phyloP scores from a whole-genome alignment of 2,797 vertebrate species.

The Thalassophryne amazonica region DNA sequence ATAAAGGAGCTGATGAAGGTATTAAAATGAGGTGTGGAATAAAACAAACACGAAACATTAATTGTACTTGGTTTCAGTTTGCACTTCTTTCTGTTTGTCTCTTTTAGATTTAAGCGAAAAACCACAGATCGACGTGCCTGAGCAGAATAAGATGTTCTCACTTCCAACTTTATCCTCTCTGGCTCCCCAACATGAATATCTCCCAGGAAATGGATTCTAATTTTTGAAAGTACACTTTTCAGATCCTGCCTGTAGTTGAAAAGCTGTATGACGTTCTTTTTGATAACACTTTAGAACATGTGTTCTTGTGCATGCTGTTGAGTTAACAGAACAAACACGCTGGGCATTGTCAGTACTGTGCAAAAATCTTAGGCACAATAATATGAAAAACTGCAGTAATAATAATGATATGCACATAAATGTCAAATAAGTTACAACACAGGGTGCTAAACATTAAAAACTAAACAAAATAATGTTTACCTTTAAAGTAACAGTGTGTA shows the following conservation, averaged over 20 bases:
- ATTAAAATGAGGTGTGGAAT: slow-evolving; percentile 9
- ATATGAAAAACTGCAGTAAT: too few relatives aligned
- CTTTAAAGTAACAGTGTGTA: too few relatives aligned
- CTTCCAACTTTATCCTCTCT: slow-evolving; percentile 44
- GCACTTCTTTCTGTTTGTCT: not conserved
- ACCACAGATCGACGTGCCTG: slow-evolving; percentile 33
- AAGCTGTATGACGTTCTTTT: not conserved
- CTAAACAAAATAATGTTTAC: too few relatives aligned
- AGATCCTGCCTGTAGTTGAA: slow-evolving; percentile 7
- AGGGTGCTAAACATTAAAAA: too few relatives aligned
- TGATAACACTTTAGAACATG: slow-evolving; percentile 9
- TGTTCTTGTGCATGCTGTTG: slow-evolving; percentile 5
- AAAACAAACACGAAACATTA: not conserved
- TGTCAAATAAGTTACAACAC: too few relatives aligned
- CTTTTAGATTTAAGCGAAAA: slow-evolving; percentile 71
- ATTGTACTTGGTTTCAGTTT: not conserved
- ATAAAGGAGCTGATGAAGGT: slow-evolving; percentile 55
- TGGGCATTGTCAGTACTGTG: too few relatives aligned
- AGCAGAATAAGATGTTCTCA: slow-evolving; percentile 53
- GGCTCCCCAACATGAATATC: slow-evolving; percentile 54
- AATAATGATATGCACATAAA: too few relatives aligned
- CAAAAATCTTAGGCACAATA: too few relatives aligned
- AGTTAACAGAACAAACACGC: not conserved
- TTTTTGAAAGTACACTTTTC: slow-evolving; percentile 24
- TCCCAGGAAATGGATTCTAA: slow-evolving; percentile 55